Base-by-base conservation (phyloP, 2,888 invertebrate genomes). In the Kuschelorhynchus macadamiae region DNA sequence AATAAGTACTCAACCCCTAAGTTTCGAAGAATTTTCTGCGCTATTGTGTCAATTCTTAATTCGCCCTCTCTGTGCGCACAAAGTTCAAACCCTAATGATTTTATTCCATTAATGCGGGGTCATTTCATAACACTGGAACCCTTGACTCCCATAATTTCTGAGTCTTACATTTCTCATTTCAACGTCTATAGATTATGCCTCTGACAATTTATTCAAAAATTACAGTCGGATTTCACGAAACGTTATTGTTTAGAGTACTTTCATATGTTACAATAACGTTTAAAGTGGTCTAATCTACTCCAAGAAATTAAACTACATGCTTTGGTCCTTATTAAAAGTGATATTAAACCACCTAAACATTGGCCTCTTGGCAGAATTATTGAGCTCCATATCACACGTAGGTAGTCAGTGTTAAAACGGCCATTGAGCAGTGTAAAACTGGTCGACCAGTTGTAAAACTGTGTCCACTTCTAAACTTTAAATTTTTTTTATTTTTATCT, bases 221-320 rank as follows among this genome's bases (percentile, higher is more conserved):
- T 55, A 12, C 55, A 55, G 5, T 1, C 36, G 5, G 55, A 55
- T 39, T 55, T 55, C 20, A 41, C 41, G 55, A 2, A 18, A 18
- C 32, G 55, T 17, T 55, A 12, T 9, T 11, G 14, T 1, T 11
- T 25, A 3, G 39, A 53, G 12, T 55, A 55, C 18, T 39, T 55
- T 17, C 16, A 55, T 55, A 55, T 41, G 2, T 14, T 55, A 14
- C 32, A 33, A 20, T 18, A 55, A 20, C 11, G 55, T 12, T 11
- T 9, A 9, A 55, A 55, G 17, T 55, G 39, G 39, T 33, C 17
- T 30, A 18, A 32, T 12, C 25, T 7, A 18, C n/a, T 11, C 4
- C 5, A 9, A 11, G 50, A 25, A 50, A 50, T 50, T n/a, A 50
- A 25, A 21, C 5, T 50, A 11, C 4, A 25, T 14, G 30, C 30